Conservation (phyloP, 2,888 invertebrate genomes). For the Furcula furcula region DNA sequence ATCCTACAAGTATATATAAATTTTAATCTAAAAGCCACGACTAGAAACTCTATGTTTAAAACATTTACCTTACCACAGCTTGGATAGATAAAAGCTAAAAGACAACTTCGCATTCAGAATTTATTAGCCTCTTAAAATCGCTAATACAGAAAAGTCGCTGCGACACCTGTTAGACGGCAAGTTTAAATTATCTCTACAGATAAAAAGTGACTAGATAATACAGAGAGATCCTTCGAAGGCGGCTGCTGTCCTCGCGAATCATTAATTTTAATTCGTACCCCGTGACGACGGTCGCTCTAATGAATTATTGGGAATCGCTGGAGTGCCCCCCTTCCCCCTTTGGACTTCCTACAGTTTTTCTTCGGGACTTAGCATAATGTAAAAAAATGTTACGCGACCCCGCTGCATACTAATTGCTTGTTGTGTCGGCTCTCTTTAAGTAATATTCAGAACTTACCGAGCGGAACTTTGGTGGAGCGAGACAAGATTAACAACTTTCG, state of each 20-base stretch:
- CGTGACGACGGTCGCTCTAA: constrained; percentile 74
- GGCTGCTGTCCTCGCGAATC: constrained; percentile 72
- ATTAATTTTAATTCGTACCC: constrained; percentile 81
- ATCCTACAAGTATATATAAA: no score
- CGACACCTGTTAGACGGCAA: constrained; percentile 65
- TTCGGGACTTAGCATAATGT: constrained; percentile 77
- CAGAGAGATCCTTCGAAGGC: constrained; percentile 64
- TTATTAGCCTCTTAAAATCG: constrained; percentile 42
- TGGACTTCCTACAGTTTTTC: constrained; percentile 70
- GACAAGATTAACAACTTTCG: constrained; percentile 76
- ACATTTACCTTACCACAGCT: neutral
- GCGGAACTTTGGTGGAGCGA: constrained; percentile 58
- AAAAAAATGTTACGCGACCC: constrained; percentile 75
- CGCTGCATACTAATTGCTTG: constrained; percentile 79
- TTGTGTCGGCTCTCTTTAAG: constrained; percentile 67
- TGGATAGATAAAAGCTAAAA: constrained; percentile 13
- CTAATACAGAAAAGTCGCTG: constrained; percentile 58
- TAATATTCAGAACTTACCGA: constrained; percentile 61
- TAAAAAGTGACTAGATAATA: constrained; percentile 74
- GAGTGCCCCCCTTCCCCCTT: constrained; percentile 55
- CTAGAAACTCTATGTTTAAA: no score
- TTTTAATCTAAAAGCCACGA: no score
- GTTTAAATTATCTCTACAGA: constrained; percentile 65
- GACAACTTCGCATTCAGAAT: constrained; percentile 30
- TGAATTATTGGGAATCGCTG: constrained; percentile 80